Conservation (phyloP, 2,113 vertebrate species). For the Alethe diademata region DNA sequence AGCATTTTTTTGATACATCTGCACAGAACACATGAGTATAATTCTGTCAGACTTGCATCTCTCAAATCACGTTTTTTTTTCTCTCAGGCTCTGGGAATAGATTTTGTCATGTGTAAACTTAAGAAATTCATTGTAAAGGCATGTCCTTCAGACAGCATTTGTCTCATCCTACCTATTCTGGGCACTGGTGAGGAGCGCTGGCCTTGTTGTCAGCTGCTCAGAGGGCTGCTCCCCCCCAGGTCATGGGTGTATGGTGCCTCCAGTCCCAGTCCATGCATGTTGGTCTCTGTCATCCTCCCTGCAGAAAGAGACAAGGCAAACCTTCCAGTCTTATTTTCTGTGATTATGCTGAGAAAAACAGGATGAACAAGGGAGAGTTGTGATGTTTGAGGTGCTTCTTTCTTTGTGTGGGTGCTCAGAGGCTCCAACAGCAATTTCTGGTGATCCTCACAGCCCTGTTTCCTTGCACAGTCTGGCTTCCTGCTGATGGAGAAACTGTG, state of each 20-base stretch:
- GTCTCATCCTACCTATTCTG: neutral
- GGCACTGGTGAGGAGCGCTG: neutral
- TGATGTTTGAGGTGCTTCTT: neutral
- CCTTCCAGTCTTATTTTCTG: neutral
- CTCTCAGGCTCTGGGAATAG: neutral
- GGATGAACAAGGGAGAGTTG: neutral
- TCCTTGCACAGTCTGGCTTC: neutral
- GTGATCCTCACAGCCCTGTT: neutral
- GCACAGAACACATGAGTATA: neutral
- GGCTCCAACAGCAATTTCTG: neutral
- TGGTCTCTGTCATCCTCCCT: neutral
- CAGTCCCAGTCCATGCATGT: fast-evolving
- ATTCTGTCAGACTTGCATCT: neutral
- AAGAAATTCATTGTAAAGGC: neutral
- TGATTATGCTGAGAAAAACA: neutral
- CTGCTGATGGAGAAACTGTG: neutral
- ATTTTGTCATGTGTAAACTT: neutral
- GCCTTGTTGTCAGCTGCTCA: neutral
- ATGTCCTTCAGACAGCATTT: neutral
- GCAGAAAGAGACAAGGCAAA: neutral
- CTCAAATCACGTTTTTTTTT: neutral
- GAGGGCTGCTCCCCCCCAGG: neutral
- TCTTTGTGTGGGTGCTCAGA: neutral
- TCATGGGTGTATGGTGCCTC: fast-evolving
- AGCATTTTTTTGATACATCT: neutral